Evolutionary conservation across 2,888 invertebrate species (phyloP).

Genomic region (Acleris laterana): DNA sequence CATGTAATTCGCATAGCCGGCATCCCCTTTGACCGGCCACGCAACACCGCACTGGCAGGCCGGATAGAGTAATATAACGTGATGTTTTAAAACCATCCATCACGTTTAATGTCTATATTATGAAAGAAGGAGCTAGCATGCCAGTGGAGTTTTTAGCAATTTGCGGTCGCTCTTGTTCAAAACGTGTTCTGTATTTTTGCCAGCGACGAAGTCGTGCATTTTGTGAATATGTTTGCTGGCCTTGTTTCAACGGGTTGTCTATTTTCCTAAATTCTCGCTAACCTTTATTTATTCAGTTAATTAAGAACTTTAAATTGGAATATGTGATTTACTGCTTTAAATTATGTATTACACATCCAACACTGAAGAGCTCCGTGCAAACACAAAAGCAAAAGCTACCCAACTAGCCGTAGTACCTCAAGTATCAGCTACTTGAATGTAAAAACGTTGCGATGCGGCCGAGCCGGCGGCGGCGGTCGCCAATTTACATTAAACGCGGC

Average conservation of each 20-base stretch:
- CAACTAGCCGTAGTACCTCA: conserved; percentile 67
- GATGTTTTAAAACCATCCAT: conserved; percentile 84
- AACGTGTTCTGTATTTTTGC: conserved; percentile 40
- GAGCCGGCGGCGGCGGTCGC: conserved; percentile 61
- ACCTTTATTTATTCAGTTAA: too few species aligned
- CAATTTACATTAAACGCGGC: conserved; percentile 82
- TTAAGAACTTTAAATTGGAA: conserved; percentile 15
- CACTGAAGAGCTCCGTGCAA: conserved; percentile 62
- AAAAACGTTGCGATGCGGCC: conserved; percentile 73
- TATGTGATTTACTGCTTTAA: conserved; percentile 39
- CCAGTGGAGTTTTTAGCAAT: conserved; percentile 59
- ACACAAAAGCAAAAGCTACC: conserved; percentile 70
- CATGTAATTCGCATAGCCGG: conserved; percentile 84
- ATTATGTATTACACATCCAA: conserved; percentile 69
- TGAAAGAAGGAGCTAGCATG: conserved; percentile 74
- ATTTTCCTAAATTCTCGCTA: too few species aligned
- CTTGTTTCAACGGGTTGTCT: too few species aligned
- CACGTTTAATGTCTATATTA: conserved; percentile 79
- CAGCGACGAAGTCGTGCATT: conserved; percentile 32
- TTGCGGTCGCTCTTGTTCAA: conserved; percentile 52
- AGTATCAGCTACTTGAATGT: conserved; percentile 77
- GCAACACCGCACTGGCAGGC: conserved; percentile 79
- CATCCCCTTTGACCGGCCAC: conserved; percentile 84
- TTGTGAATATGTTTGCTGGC: neutral
- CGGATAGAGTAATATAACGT: conserved; percentile 82